Conservation (phyloP, 2,797 vertebrate species). For the Falco berigora region DNA sequence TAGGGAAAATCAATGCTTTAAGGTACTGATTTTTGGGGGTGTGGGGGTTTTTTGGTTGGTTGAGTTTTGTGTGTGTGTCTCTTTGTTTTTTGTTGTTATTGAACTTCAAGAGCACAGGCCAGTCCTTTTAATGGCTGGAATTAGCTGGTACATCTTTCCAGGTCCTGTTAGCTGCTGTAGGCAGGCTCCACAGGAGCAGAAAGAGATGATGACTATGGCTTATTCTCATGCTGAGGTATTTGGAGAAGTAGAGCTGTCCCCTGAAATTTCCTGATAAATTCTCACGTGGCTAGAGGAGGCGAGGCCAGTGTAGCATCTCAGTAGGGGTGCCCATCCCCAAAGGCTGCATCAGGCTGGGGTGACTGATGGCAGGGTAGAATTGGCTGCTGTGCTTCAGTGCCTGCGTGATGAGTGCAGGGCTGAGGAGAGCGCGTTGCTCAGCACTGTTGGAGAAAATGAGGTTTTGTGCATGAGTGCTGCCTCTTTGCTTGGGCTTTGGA, state of each 20-base stretch:
- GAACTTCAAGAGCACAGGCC: neutral
- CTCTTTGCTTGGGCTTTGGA: neutral
- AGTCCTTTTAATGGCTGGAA: neutral
- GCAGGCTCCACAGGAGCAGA: neutral
- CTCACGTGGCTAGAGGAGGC: neutral
- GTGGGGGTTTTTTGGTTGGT: too few relatives aligned
- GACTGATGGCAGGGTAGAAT: neutral
- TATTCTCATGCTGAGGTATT: neutral
- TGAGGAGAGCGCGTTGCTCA: too few relatives aligned
- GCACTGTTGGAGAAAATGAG: neutral
- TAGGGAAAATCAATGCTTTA: neutral
- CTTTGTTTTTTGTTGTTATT: neutral
- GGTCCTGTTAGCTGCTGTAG: rapidly evolving
- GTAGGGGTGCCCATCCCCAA: rapidly evolving
- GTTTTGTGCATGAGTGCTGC: rapidly evolving
- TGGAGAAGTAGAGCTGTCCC: neutral
- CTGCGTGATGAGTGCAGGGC: neutral
- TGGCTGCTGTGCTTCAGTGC: rapidly evolving
- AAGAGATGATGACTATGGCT: neutral
- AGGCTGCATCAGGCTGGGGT: neutral
- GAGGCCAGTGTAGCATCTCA: neutral
- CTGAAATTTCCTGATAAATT: neutral
- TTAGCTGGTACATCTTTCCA: neutral
- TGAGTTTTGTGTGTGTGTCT: too few relatives aligned
- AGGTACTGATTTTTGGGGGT: neutral